phyloP scores from a whole-genome alignment of 2,888 invertebrate genomes.

The Syrphus vitripennis region DNA sequence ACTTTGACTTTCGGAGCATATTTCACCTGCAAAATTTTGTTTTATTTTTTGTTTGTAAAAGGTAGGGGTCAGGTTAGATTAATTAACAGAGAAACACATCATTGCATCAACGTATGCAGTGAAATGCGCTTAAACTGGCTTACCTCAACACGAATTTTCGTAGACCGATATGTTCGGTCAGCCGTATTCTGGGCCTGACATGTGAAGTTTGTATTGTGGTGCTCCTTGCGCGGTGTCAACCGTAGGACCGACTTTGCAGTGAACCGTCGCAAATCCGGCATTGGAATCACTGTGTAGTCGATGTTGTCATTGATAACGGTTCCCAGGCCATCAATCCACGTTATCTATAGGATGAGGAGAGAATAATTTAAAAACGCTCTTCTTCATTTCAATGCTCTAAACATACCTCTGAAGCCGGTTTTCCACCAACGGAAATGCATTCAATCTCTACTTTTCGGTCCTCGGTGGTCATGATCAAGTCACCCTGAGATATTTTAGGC shows the following conservation, averaged over 20 bases:
- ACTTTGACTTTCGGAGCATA: conserved; percentile 95
- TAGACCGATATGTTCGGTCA: conserved; percentile 91
- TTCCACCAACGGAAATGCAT: conserved; percentile 94
- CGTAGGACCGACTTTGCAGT: conserved; percentile 93
- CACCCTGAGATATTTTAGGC: conserved; percentile 93
- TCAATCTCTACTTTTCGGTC: conserved; percentile 94
- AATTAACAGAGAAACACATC: conserved; percentile 8
- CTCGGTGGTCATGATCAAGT: conserved; percentile 92
- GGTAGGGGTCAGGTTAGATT: neutral
- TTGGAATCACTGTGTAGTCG: conserved; percentile 88
- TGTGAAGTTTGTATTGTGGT: conserved; percentile 94
- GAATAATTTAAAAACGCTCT: neutral
- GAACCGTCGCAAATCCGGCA: conserved; percentile 90
- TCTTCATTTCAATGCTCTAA: neutral
- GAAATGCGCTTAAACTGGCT: conserved; percentile 74
- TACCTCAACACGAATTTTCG: conserved; percentile 91
- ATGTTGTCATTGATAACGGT: conserved; percentile 91
- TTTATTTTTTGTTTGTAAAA: neutral
- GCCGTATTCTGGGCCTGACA: conserved; percentile 97
- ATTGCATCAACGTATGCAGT: neutral
- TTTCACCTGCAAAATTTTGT: conserved; percentile 86
- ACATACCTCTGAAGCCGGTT: conserved; percentile 94
- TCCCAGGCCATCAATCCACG: conserved; percentile 95
- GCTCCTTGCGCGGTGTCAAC: conserved; percentile 91
- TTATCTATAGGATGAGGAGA: conserved; percentile 84